A percentile compares a stretch with the other conserved stretches of the same genome.
Evolutionary conservation across 1,140 invertebrate species (phyloP).

Genomic region (Ephestia elutella): DNA sequence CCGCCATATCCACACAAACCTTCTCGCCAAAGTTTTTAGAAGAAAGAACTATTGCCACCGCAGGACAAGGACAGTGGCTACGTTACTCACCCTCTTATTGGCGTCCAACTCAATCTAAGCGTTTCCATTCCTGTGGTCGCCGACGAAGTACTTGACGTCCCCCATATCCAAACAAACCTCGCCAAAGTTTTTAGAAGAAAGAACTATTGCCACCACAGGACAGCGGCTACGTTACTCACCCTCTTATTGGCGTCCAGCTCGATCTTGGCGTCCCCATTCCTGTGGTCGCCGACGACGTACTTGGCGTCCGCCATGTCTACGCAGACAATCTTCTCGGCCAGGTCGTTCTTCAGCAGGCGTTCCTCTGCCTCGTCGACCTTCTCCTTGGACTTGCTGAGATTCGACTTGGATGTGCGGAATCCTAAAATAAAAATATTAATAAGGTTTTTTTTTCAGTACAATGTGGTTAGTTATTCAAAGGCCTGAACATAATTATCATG

Average conservation of each 20-base stretch:
- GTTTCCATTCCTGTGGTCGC: slow-evolving; percentile 81
- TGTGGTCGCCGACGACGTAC: slow-evolving; percentile 79
- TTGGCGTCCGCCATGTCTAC: slow-evolving; percentile 78
- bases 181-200: too few relatives aligned
- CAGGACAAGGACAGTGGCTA: too few relatives aligned
- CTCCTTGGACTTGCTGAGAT: slow-evolving; percentile 71
- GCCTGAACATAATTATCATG: too few relatives aligned
- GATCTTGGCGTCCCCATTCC: slow-evolving; percentile 91
- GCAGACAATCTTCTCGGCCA: slow-evolving; percentile 70
- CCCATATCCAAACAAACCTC: too few relatives aligned
- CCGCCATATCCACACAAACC: slow-evolving; percentile 68
- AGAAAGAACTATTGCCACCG: too few relatives aligned
- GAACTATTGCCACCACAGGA: too few relatives aligned
- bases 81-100: slow-evolving; percentile 51
- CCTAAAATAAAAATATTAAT: slow-evolving; percentile 24
- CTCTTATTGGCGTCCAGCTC: slow-evolving; percentile 81
- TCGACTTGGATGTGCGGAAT: slow-evolving; percentile 51
- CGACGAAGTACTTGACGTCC: too few relatives aligned
- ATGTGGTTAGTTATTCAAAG: too few relatives aligned
- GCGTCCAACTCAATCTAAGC: too few relatives aligned
- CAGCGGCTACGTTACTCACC: slow-evolving; percentile 47
- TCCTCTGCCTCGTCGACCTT: slow-evolving; percentile 80
- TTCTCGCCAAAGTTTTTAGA: slow-evolving; percentile 75
- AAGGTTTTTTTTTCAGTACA: too few relatives aligned
- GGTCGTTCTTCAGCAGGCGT: slow-evolving; percentile 74